These are phyloP conservation scores for Myotis davidii DNA, from an alignment of 2,113 vertebrate species.

Conservation along the genomic window DNA sequence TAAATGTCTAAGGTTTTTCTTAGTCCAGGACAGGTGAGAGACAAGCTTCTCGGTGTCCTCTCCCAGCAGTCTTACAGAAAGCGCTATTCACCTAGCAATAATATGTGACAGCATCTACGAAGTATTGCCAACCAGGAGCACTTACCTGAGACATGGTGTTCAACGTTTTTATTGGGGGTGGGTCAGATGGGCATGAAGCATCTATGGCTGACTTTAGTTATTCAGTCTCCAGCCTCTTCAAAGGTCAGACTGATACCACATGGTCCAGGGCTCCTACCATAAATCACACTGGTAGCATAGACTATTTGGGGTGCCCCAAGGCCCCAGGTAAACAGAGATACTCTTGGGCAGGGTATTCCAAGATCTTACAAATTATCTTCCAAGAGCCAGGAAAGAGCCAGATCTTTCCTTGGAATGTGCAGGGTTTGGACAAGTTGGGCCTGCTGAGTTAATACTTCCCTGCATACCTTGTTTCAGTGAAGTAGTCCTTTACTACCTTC, in stretches of 20 bases:
- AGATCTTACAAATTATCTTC: not conserved
- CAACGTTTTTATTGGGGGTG: not conserved
- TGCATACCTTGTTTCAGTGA: not conserved
- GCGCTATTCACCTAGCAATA: not conserved
- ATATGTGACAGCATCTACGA: not conserved
- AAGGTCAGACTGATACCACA: not conserved
- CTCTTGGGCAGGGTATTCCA: not conserved
- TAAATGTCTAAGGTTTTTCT: constrained; percentile 30
- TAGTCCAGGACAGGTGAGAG: not conserved
- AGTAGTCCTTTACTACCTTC: not conserved
- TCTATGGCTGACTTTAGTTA: not conserved
- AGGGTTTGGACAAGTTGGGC: not conserved
- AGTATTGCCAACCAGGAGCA: not conserved
- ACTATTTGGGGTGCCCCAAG: not conserved
- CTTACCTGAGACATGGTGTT: not conserved
- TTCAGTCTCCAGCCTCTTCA: not conserved
- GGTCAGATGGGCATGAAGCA: not conserved
- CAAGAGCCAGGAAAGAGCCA: not conserved
- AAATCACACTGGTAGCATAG: constrained; percentile 24
- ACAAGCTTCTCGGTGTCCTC: not conserved
- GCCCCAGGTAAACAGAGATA: not conserved
- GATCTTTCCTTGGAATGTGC: not conserved
- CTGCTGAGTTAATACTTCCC: constrained; percentile 1
- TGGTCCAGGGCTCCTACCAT: not conserved
- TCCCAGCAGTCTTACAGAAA: not conserved